Percentiles rank a stretch among this genome's conserved stretches.
phyloP scores from a whole-genome alignment of 2,888 invertebrate species.

The Phymatocera aterrima region DNA sequence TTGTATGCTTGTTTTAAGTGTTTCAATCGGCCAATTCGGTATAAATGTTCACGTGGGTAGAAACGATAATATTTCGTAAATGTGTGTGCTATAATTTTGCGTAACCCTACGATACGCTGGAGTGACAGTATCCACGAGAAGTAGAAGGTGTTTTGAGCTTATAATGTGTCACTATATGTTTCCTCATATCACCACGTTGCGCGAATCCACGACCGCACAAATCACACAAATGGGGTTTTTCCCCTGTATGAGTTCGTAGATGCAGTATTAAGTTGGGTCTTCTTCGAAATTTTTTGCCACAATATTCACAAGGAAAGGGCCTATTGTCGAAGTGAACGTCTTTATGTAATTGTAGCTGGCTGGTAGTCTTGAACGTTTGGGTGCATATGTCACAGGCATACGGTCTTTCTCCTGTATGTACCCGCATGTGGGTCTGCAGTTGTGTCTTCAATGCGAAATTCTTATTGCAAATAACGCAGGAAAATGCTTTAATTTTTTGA shows the following conservation, averaged over 20 bases:
- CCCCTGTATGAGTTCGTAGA: slow-evolving; percentile 53
- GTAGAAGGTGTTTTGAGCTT: slow-evolving; percentile 32
- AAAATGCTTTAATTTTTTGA: slow-evolving; percentile 45
- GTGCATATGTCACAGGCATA: slow-evolving; percentile 57
- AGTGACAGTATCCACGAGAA: slow-evolving; percentile 12
- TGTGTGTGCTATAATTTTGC: neutral
- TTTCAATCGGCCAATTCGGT: neutral
- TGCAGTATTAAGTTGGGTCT: slow-evolving; percentile 47
- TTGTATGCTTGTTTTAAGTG: neutral
- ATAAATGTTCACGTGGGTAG: too few relatives aligned
- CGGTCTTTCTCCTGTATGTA: slow-evolving; percentile 57
- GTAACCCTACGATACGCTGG: neutral
- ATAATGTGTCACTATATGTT: slow-evolving; percentile 57
- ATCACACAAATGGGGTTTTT: slow-evolving; percentile 50
- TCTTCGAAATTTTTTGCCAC: slow-evolving; percentile 46
- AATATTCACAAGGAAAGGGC: slow-evolving; percentile 54
- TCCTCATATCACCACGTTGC: slow-evolving; percentile 63
- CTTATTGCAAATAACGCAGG: slow-evolving; percentile 57
- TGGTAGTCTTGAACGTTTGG: slow-evolving; percentile 54
- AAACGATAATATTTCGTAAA: neutral
- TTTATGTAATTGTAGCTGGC: slow-evolving; percentile 54
- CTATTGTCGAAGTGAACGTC: slow-evolving; percentile 52
- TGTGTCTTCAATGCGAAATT: slow-evolving; percentile 58
- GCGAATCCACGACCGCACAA: slow-evolving; percentile 58
- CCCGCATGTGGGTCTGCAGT: slow-evolving; percentile 56